A percentile compares a stretch with the other conserved stretches of the same genome.
Conservation (phyloP, 2,888 invertebrate genomes). For the Allacma fusca region DNA sequence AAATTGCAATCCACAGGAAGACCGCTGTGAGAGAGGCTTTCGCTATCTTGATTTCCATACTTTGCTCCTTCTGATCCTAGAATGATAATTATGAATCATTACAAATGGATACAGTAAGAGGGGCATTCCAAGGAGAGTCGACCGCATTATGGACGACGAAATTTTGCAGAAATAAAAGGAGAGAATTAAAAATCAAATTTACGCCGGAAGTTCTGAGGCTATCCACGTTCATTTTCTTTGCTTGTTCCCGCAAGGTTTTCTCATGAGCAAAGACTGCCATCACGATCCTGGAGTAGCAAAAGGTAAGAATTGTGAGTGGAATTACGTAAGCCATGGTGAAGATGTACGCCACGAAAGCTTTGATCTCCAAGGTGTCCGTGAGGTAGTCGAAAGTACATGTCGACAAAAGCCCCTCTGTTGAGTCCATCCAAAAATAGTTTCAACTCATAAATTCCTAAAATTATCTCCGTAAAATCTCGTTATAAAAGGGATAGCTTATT, state of each 20-base stretch:
- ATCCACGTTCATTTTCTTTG: constrained; percentile 54
- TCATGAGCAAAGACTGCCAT: constrained; percentile 51
- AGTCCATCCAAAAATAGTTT: too few relatives aligned
- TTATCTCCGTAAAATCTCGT: too few relatives aligned
- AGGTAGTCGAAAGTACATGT: constrained; percentile 53
- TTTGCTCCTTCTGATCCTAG: constrained; percentile 47
- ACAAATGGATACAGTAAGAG: too few relatives aligned
- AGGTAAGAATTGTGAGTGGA: constrained; percentile 40
- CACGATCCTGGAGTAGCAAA: constrained; percentile 47
- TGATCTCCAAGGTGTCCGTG: constrained; percentile 43
- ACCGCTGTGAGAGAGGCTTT: constrained; percentile 52
- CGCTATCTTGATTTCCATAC: constrained; percentile 52
- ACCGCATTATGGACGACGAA: too few relatives aligned
- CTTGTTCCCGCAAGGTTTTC: constrained; percentile 48
- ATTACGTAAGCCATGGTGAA: constrained; percentile 41
- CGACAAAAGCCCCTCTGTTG: constrained; percentile 46
- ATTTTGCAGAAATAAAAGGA: too few relatives aligned
- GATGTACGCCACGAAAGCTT: constrained; percentile 43
- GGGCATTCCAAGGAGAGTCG: too few relatives aligned
- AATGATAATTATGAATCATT: too few relatives aligned
- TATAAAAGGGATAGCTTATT: too few relatives aligned
- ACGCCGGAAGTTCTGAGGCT: constrained; percentile 42
- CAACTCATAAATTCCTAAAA: too few relatives aligned
- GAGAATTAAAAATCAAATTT: too few relatives aligned
- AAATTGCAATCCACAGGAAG: constrained; percentile 50